Evolutionary conservation across 1,140 invertebrate species (phyloP), one percentile per base, ranked within the genome.

Genomic region (Drosophila ambigua): DNA sequence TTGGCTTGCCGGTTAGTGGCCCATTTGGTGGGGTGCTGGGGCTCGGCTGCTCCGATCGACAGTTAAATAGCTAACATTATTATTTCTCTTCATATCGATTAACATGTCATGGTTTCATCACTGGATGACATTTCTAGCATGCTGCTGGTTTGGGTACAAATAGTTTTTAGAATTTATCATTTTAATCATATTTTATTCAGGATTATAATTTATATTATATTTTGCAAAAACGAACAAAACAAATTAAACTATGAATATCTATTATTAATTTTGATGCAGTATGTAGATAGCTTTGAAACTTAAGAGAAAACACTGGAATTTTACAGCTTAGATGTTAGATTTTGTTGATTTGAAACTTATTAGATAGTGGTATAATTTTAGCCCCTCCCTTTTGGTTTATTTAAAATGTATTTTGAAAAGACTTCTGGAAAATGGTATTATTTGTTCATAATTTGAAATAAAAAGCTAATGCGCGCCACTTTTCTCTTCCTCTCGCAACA

Each of bases 401-500:
- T 53, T 4, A 39, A 39, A 5, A 50, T 46, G 6, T 24, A 28
- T 73, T 39, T 31, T 13, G 45, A 41, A 72, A 72, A 72, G 50
- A 72, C 68, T 63, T 72, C 68, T 72, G 69, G 67, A 72, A 73
- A 63, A 46, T 23, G 4, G 24, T 65, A 16, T 43, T 44, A 6
- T 20, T 23, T 39, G 13, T 31, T 9, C 53, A 11, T 20, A 46
- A 53, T 41, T 44, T 20, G 9, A 35, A 54, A 51, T 55, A 2
- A 51, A 44, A 54, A 58, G 43, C 60, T 71, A 76, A 74, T 77
- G 46, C 26, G 62, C 44, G 44, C 9, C 4, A 48, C 60, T 68
- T 59, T 71, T 74, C 71, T 80, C 72, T 71, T 61, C 54, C 61
- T 20, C 65, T 53, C 59, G 71, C 60, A 57, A 49, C 57, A 23